Evolutionary conservation across 2,113 vertebrate genomes (phyloP).

Genomic region (Colossoma macropomum): DNA sequence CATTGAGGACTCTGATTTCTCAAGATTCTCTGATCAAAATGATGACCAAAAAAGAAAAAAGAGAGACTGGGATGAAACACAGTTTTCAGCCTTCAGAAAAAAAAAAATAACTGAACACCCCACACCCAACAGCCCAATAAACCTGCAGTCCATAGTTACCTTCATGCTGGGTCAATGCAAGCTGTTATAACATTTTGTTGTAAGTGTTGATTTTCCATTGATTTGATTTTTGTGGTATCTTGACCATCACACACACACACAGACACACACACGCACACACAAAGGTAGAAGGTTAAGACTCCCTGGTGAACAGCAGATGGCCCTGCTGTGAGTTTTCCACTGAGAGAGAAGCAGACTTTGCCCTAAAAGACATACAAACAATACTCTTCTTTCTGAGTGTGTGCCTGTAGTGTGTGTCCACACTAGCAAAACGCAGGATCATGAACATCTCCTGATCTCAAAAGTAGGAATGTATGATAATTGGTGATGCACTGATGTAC

Average conservation of each 20-base stretch:
- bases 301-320: conserved; percentile 52
- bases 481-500: too few relatives aligned
- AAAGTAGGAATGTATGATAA: neutral
- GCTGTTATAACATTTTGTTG: conserved; percentile 10
- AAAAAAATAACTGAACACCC: too few relatives aligned
- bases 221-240: neutral
- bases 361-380: conserved; percentile 11
- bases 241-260: neutral
- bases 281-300: conserved; percentile 20
- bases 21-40: too few relatives aligned
- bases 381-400: neutral
- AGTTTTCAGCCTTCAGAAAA: too few relatives aligned
- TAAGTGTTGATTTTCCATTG: too few relatives aligned
- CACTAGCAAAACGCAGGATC: neutral
- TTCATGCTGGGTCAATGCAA: conserved; percentile 5
- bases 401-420: neutral
- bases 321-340: conserved; percentile 40
- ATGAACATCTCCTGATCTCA: conserved; percentile 17
- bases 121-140: too few relatives aligned
- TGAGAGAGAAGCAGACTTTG: conserved; percentile 20
- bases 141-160: neutral
- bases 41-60: too few relatives aligned
- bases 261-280: conserved; percentile 23
- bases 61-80: too few relatives aligned
- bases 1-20: too few relatives aligned